Evolutionary conservation across 2,113 vertebrate species (phyloP).

Genomic region (Girardinichthys multiradiatus): DNA sequence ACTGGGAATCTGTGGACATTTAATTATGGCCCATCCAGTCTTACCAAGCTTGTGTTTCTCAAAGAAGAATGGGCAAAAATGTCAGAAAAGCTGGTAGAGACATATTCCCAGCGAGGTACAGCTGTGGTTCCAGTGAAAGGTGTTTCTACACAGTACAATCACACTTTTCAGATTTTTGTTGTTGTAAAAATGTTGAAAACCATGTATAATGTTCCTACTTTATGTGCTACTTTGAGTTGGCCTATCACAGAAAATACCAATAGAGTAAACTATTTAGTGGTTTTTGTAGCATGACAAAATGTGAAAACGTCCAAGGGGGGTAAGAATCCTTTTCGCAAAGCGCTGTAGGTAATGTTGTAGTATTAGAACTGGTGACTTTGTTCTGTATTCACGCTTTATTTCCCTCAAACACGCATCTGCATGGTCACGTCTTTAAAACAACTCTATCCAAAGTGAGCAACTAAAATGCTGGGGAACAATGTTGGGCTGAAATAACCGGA

Average conservation of each 20-base stretch:
- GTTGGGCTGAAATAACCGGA: constrained; percentile 21
- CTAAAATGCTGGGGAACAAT: constrained; percentile 17
- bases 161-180: background rate
- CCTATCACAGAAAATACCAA: too few relatives aligned
- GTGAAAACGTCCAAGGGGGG: too few relatives aligned
- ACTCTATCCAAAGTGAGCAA: background rate
- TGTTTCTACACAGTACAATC: background rate
- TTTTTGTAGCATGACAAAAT: too few relatives aligned
- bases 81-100: too few relatives aligned
- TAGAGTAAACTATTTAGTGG: too few relatives aligned
- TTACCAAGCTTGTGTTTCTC: background rate
- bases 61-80: background rate
- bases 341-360: background rate
- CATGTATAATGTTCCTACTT: background rate
- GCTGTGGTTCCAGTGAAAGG: background rate
- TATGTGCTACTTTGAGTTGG: too few relatives aligned
- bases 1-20: too few relatives aligned
- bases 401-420: background rate
- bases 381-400: background rate
- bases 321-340: too few relatives aligned
- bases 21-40: too few relatives aligned
- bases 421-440: background rate
- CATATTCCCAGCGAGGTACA: background rate
- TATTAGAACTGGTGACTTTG: background rate
- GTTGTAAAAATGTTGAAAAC: background rate